phyloP scores from a whole-genome alignment of 2,113 vertebrate species.

The Gnathonemus echidnorhynchus region DNA sequence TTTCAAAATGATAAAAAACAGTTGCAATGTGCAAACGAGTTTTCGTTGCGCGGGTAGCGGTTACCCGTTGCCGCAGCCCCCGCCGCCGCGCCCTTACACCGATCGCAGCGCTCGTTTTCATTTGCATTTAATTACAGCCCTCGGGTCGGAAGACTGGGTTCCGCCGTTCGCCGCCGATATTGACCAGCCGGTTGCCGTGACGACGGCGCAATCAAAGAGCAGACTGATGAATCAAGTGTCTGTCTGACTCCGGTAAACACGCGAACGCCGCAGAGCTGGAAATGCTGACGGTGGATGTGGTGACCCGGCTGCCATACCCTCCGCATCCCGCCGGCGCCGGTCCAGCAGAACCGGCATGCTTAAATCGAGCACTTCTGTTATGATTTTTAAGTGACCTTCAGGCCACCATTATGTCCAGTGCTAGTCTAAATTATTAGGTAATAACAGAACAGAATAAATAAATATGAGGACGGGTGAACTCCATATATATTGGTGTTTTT shows the following conservation, averaged over 20 bases:
- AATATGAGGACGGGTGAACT: background rate
- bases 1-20: background rate
- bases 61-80: background rate
- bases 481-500: background rate
- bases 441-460: background rate
- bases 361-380: background rate
- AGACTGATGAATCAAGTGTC: conserved; percentile 16
- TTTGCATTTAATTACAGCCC: conserved; percentile 22
- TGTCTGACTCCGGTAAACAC: background rate
- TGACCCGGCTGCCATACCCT: background rate
- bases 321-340: background rate
- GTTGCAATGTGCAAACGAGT: background rate
- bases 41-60: background rate
- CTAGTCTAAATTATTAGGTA: background rate
- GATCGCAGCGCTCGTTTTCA: background rate
- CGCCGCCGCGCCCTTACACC: background rate
- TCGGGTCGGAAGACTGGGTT: background rate
- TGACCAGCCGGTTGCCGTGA: conserved; percentile 13
- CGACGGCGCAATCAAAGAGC: conserved; percentile 6
- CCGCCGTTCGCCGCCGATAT: background rate
- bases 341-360: background rate
- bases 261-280: background rate
- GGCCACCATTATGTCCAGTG: background rate
- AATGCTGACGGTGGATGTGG: background rate
- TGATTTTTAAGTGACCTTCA: background rate